Evolutionary conservation across 2,888 invertebrate genomes (phyloP).

Genomic region (Diarsia rubi): DNA sequence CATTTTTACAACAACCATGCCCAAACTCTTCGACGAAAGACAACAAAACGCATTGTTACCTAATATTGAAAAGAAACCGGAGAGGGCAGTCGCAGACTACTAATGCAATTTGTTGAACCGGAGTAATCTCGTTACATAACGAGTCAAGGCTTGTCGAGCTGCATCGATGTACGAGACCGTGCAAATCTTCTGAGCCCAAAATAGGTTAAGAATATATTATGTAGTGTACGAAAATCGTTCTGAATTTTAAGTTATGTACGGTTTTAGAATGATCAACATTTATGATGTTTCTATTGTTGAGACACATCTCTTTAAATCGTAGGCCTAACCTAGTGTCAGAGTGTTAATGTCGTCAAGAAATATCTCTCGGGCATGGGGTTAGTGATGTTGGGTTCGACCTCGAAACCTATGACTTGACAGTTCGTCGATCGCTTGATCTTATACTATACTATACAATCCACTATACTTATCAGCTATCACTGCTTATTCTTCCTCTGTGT

Average conservation of each 20-base stretch:
- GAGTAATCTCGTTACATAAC: slow-evolving; percentile 56
- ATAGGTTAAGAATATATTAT: slow-evolving; percentile 3
- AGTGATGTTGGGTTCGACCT: no score
- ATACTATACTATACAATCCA: no score
- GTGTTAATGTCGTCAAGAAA: no score
- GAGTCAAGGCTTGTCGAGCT: slow-evolving; percentile 44
- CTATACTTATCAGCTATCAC: no score
- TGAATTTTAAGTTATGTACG: neutral
- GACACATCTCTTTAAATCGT: neutral
- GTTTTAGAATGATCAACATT: neutral
- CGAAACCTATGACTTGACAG: no score
- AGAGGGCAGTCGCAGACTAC: slow-evolving; percentile 3
- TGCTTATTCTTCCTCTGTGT: neutral
- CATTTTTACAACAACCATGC: neutral
- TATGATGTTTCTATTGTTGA: neutral
- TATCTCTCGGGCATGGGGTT: no score
- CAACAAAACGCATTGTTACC: slow-evolving; percentile 3
- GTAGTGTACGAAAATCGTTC: neutral
- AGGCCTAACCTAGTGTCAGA: no score
- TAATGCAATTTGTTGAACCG: slow-evolving; percentile 61
- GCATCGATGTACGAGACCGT: slow-evolving; percentile 20
- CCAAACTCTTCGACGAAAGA: neutral
- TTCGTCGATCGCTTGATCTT: no score
- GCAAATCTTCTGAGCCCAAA: slow-evolving; percentile 24
- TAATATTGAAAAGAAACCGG: slow-evolving; percentile 26